Base-by-base conservation (phyloP, 2,797 vertebrate species). In the Amphiprion clarkii region DNA sequence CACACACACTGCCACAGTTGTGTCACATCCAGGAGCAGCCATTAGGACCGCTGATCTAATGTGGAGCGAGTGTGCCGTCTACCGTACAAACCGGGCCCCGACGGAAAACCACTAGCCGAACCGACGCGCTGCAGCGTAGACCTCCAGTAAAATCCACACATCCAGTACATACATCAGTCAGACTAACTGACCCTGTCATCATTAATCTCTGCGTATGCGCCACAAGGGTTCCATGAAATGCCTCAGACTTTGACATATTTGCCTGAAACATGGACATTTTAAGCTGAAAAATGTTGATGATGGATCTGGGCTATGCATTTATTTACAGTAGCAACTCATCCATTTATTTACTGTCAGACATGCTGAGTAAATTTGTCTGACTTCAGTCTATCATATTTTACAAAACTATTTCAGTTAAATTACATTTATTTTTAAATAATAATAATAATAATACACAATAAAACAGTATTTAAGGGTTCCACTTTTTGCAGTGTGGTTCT, bases 51-150 rank as follows among this genome's bases (percentile, higher is more conserved):
- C 63, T 81, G 82, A 88, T 81, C 77, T 93, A 89, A 94, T 88
- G 88, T 88, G 90, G 90, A 83, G 87, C 82, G 88, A 95, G 87
- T 92, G 93, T 92, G 91, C 91, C 87, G 91, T 93, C 93, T 92
- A 93, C 87, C 85, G 86, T 84, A 84, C 86, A 63, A 77, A 83
- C 55, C 23, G 55, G 61, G 83, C 51, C 75, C 71, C 33, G 17
- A 39, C 36, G 36, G 36, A 74, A 59, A 72, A 60, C 33, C 74
- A 71, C 86, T 53, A 76, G 77, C 78, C 39, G 74, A 82, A 65
- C 70, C 16, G 13, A 10, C 16, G 3, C 42, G 1, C 49, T 11
- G 5, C 44, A 17, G 44, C 33, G 14, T 58, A 46, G 44, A 46
- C 17, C 44, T 19, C 44, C 44, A 19, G 44, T 19, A 2, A 11